A percentile compares a stretch with the other conserved stretches of the same genome.
These are phyloP conservation scores for Pygoscelis adeliae DNA, from an alignment of 2,113 vertebrate genomes.

Conservation along the genomic window DNA sequence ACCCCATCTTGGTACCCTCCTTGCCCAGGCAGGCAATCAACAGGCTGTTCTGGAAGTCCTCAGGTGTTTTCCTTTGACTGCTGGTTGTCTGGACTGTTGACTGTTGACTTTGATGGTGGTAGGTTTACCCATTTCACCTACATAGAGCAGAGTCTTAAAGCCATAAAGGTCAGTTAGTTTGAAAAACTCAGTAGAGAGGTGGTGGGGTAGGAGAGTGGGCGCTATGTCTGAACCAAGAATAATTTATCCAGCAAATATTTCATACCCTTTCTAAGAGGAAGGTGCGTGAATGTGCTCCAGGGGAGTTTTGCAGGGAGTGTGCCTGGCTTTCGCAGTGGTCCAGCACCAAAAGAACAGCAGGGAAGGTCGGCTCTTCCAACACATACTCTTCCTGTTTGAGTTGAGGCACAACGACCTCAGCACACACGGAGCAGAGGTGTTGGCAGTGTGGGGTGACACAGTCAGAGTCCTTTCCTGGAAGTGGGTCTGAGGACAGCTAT, in stretches of 20 bases:
- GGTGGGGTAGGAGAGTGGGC: background rate
- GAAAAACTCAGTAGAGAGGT: background rate
- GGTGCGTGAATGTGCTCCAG: background rate
- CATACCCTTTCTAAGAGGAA: background rate
- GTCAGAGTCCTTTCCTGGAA: constrained; percentile 61
- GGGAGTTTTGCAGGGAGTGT: background rate
- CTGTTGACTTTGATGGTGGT: too few relatives aligned
- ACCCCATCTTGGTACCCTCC: background rate
- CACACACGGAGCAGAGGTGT: background rate
- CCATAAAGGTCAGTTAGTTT: background rate
- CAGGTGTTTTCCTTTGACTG: background rate
- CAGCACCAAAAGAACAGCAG: background rate
- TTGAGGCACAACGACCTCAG: background rate
- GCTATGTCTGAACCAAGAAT: background rate
- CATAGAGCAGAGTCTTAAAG: background rate
- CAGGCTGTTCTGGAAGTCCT: background rate
- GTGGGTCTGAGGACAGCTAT: constrained; percentile 37
- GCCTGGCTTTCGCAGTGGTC: background rate
- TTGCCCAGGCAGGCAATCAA: background rate
- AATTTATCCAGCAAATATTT: background rate
- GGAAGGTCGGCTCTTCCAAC: rapidly evolving
- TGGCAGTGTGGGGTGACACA: background rate
- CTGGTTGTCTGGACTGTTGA: too few relatives aligned
- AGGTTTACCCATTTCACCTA: background rate
- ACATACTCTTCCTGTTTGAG: background rate